Evolutionary conservation across 2,113 vertebrate genomes (phyloP), one percentile per base, ranked within the genome.

Genomic region (Recurvirostra avosetta): DNA sequence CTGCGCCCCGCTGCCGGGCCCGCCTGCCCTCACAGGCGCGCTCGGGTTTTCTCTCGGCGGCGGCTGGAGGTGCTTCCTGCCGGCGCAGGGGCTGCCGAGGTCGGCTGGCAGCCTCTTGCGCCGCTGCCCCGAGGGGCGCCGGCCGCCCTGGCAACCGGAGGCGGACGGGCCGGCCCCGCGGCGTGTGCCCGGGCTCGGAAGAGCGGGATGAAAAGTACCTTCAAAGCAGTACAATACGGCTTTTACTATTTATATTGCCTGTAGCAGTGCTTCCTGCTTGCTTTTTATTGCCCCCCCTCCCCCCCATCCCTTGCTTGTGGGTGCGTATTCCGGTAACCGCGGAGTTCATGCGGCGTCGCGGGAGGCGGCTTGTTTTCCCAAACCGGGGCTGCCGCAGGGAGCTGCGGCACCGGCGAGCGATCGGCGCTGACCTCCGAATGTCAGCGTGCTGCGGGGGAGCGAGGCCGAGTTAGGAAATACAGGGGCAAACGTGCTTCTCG

Each of bases 321-420:
- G 34, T 13, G 34, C 25, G 0, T 2, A 3, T 49, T 18, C 58
- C 11, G 2, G 2, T 4, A 0, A 0, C 41, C 18, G 27, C 1
- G 52, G 59, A 2, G 50, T 2, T 4, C 18, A 4, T 14, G 13
- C 27, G 38, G 27, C 15, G 43, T 45, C 16, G 43, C 16, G 43
- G 43, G 15, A 23, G 49, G 22, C 40, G 38, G 27, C 12, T 19
- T 4, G 36, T 2, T 30, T 6, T 3, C 11, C 21, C 3, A 0
- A 18, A 1, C 7, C 62, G 7, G 79, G 15, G 6, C 18, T 5
- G 45, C 34, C 4, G 75, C 77, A 14, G 50, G 47, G 19, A 25
- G 32, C 82, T 38, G 91, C 73, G 12, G 62, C 27, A 9, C 27
- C 4, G 62, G 27, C 38, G 10, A 26, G 62, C 38, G 8, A 5